Base-by-base conservation (phyloP, 2,888 invertebrate species). In the Tenthredo mesomela region DNA sequence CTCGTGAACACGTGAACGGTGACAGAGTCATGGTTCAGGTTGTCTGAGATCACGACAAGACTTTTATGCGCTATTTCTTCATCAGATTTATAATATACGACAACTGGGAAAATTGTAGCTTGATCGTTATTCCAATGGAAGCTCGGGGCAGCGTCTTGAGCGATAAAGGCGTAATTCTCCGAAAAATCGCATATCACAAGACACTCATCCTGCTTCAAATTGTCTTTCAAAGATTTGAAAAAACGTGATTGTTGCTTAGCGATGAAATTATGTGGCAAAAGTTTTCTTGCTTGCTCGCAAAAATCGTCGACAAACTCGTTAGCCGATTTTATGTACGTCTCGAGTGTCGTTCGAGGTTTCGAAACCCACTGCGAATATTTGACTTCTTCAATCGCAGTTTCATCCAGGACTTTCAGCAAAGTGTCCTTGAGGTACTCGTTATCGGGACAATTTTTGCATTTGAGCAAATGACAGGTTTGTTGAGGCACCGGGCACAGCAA, bases 1-100 rank as follows among this genome's bases (percentile, higher is more conserved):
- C 82, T 29, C 15, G 71, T 85, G 84, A 84, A 84, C 29, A 84
- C 54, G 58, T 86, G 50, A 5, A 88, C 86, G 65, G 88, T 85
- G 84, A 85, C 73, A 29, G 88, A 67, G 84, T 89, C 88, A 85
- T 89, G 88, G 15, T 47, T 86, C 7, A 84, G 67, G 70, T 84
- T 85, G 80, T 89, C 89, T 15, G 88, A 87, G 29, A 89, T 87
- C 3, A 87, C 86, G 9, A 86, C 87, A 29, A 88, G 83, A 83
- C 87, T 88, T 61, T 37, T 65, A 71, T 87, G 86, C 67, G 58
- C 61, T 47, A 87, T 33, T 40, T 86, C 82, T 43, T 75, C 25
- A 82, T 86, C 40, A 50, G 67, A 37, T 71, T 85, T 86, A 82
- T 85, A 88, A 85, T 89, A 88, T 40, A 86, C 73, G 9, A 87